phyloP scores from a whole-genome alignment of 2,797 vertebrate species.

The Cirrhinus mrigala region DNA sequence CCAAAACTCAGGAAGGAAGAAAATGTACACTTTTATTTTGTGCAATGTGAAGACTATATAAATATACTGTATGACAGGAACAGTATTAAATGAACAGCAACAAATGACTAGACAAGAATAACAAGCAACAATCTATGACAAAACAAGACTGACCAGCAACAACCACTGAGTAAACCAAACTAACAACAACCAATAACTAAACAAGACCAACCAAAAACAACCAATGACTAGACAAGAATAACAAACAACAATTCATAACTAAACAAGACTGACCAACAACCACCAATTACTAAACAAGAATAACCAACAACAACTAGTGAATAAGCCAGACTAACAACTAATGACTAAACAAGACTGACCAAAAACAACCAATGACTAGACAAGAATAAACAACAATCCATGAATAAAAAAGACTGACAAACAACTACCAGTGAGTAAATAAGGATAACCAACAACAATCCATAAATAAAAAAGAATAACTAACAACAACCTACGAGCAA shows the following conservation, averaged over 20 bases:
- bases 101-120: background rate
- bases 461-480: no score
- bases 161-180: background rate
- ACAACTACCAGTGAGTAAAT: no score
- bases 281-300: background rate
- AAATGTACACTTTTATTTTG: background rate
- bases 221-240: background rate
- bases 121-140: background rate
- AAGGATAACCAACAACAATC: no score
- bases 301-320: background rate
- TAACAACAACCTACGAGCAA: no score
- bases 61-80: background rate
- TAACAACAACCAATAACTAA: background rate
- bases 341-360: background rate
- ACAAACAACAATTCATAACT: background rate
- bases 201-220: background rate
- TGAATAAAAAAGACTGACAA: background rate
- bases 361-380: background rate
- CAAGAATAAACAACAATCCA: background rate
- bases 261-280: background rate
- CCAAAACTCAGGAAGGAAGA: background rate
- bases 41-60: background rate
- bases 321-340: background rate
- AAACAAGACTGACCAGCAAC: background rate
- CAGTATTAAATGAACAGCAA: background rate